phyloP scores from a whole-genome alignment of 2,888 invertebrate genomes.

The Bibio marci region DNA sequence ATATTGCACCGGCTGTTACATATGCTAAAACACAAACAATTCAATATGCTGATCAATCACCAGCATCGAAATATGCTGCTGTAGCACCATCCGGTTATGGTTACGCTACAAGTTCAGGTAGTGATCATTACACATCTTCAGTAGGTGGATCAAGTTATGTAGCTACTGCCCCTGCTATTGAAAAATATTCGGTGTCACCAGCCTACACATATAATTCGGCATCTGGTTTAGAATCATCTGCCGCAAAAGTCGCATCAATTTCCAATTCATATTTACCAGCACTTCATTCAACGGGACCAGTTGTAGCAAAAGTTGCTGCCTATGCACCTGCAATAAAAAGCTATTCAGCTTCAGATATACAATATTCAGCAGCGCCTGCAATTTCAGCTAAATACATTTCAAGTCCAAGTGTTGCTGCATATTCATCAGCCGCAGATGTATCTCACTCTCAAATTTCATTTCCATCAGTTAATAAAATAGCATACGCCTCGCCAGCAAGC shows the following conservation, averaged over 20 bases:
- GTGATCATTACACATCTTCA: slow-evolving; percentile 25
- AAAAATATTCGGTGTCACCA: slow-evolving; percentile 1
- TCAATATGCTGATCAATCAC: slow-evolving; percentile 25
- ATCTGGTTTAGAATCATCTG: not conserved
- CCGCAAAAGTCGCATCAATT: not conserved
- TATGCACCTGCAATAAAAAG: not conserved
- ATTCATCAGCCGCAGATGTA: slow-evolving; percentile 5
- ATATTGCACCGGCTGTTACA: slow-evolving; percentile 20
- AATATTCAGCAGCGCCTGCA: slow-evolving; percentile 11
- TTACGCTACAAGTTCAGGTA: slow-evolving; percentile 35
- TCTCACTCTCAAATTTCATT: slow-evolving; percentile 1
- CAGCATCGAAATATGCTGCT: slow-evolving; percentile 24
- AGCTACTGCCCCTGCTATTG: slow-evolving; percentile 11
- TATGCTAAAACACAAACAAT: slow-evolving; percentile 22
- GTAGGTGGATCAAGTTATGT: slow-evolving; percentile 19
- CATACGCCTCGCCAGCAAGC: slow-evolving; percentile 17
- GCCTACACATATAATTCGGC: slow-evolving; percentile 6
- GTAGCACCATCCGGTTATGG: slow-evolving; percentile 34
- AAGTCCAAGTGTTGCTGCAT: not conserved
- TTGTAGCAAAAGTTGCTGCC: slow-evolving; percentile 9
- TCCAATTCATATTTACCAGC: not conserved
- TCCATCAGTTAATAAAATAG: slow-evolving; percentile 5
- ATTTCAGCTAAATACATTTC: slow-evolving; percentile 1
- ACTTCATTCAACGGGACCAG: slow-evolving; percentile 9
- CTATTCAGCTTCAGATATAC: slow-evolving; percentile 1